Percentiles rank a stretch among this genome's conserved stretches.
Evolutionary conservation across 2,113 vertebrate genomes (phyloP).

Genomic region (Phrynosoma blainvillii): DNA sequence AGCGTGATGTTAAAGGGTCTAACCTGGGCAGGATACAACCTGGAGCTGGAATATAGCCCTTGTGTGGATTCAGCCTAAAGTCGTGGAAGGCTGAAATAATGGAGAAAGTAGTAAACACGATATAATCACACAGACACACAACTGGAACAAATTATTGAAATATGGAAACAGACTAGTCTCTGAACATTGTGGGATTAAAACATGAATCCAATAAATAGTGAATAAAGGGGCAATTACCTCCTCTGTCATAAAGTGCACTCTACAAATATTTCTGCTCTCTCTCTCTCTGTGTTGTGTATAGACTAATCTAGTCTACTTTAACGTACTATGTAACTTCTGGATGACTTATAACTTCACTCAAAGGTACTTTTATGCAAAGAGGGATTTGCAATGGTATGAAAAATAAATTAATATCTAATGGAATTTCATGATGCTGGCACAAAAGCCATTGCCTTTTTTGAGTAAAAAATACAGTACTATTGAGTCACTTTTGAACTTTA

Average conservation of each 20-base stretch:
- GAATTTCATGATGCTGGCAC: background rate
- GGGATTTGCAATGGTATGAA: accelerated
- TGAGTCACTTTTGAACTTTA: background rate
- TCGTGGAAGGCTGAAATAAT: too few relatives aligned
- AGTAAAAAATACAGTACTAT: background rate
- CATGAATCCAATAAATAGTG: background rate
- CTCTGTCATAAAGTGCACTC: background rate
- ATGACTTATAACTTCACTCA: background rate
- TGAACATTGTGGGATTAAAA: background rate
- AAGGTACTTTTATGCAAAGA: background rate
- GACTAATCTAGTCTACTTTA: background rate
- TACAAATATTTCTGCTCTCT: background rate
- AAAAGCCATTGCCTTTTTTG: background rate
- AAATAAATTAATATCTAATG: background rate
- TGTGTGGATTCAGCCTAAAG: too few relatives aligned
- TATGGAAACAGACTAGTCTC: background rate
- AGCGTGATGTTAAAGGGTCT: too few relatives aligned
- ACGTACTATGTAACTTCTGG: background rate
- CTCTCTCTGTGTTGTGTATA: background rate
- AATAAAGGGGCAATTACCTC: background rate
- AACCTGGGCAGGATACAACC: too few relatives aligned
- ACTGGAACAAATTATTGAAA: background rate
- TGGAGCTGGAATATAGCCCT: too few relatives aligned
- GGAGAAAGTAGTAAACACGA: too few relatives aligned
- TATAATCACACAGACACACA: too few relatives aligned